Conservation (phyloP, 2,113 vertebrate genomes). For the Corvus moneduloides region DNA sequence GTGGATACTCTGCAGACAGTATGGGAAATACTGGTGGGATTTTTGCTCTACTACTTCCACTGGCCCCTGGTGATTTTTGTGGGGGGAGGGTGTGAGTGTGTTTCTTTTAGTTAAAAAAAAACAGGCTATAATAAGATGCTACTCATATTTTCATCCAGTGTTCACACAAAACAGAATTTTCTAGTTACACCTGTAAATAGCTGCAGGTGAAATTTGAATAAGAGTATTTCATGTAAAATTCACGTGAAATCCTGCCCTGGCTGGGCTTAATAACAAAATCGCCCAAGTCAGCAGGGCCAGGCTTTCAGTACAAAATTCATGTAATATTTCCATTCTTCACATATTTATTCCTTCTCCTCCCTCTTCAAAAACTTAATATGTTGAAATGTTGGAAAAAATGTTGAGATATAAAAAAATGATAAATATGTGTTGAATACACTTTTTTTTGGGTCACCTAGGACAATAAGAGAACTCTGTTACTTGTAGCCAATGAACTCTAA, state of each 20-base stretch:
- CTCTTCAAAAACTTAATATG: not conserved
- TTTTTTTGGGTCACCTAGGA: not conserved
- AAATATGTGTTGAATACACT: not conserved
- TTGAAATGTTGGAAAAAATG: not conserved
- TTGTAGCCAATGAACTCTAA: not conserved
- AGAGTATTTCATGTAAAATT: not conserved
- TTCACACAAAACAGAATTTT: not conserved
- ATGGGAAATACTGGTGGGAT: not conserved
- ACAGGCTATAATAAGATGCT: not conserved
- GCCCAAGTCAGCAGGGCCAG: not conserved
- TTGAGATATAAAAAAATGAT: not conserved
- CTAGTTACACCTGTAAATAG: not conserved
- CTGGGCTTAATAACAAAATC: not conserved
- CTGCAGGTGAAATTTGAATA: not conserved
- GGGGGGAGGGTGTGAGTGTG: fast-evolving
- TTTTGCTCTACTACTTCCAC: not conserved
- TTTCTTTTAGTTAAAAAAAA: not conserved
- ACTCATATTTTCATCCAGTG: not conserved
- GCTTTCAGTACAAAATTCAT: not conserved
- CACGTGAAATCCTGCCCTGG: not conserved
- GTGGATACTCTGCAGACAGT: not conserved
- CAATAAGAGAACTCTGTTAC: not conserved
- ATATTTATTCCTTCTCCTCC: not conserved
- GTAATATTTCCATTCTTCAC: not conserved
- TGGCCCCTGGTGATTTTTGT: not conserved